Base-by-base conservation (phyloP, 2,888 invertebrate genomes). In the Marronus borbonicus region DNA sequence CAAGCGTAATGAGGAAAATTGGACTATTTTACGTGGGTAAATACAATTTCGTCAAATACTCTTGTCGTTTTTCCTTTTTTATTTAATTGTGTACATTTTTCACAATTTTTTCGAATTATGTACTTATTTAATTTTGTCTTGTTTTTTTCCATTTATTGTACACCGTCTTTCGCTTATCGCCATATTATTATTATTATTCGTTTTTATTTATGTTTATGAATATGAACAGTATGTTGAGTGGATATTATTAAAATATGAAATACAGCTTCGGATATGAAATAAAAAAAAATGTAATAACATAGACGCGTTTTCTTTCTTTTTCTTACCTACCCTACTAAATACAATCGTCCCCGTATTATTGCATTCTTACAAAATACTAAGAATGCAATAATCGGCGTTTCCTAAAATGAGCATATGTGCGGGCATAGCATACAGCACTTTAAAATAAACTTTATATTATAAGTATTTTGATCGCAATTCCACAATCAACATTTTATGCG, bases 151-250 rank as follows among this genome's bases (percentile, higher is more conserved):
- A 4, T 20, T 44, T 68, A 7, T 44, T 50, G 20, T 20, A 24
- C 79, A 79, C 81, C 78, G 2, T 24, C 2, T 83, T 75, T 76
- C 64, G 81, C 20, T 55, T 3, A 17, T 55, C 55, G n/a, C n/a
- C n/a, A n/a, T 52, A 84, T 84, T 80, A 82, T 86, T 86, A 31
- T 83, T 82, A 82, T 81, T 83, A 82, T 80, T 80, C 79, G 83
- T 82, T 82, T 81, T 81, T 77, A 80, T 81, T 80, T 74, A 50
- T 76, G 76, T 78, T 78, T 78, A 78, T 78, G 44, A 44, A 44
- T 44, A 44, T 8, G 76, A 76, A 82, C 81, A 81, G 80, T 81
- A 82, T 81, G 72, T 44, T 82, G 81, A 79, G 78, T 81, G 82
- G 81, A 80, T 81, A 82, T 81, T 44, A 8, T 44, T 44, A 44